Conservation (phyloP, 2,797 vertebrate species). For the Tympanoctomys barrerae region DNA sequence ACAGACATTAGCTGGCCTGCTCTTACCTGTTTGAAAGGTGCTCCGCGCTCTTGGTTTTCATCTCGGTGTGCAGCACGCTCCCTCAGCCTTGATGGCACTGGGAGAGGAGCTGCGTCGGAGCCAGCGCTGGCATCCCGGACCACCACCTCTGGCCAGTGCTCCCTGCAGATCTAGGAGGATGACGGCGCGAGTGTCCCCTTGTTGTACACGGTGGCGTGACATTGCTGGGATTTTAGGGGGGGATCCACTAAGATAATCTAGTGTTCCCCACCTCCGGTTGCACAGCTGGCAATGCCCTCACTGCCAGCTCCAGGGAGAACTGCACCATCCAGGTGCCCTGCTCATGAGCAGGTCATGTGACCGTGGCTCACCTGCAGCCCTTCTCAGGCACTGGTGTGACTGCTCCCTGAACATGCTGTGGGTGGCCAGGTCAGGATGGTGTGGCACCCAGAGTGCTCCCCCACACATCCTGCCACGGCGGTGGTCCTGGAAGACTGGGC, state of each 20-base stretch:
- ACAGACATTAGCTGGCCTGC: rapidly evolving
- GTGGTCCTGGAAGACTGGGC: background rate
- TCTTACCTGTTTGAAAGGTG: background rate
- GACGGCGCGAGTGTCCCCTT: background rate
- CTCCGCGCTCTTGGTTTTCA: background rate
- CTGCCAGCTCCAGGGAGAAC: background rate
- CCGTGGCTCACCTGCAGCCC: background rate
- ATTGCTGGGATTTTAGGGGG: background rate
- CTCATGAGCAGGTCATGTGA: background rate
- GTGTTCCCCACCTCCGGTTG: background rate
- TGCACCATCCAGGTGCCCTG: background rate
- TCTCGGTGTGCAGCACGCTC: background rate
- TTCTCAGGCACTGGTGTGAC: background rate
- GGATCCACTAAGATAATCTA: background rate
- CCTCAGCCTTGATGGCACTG: background rate
- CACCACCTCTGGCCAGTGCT: background rate
- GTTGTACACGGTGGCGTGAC: background rate
- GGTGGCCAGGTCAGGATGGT: background rate
- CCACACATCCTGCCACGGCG: background rate
- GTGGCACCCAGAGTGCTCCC: background rate
- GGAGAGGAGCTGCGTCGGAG: background rate
- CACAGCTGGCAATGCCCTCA: background rate
- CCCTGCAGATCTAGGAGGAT: background rate
- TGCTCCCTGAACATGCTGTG: background rate
- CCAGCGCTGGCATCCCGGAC: background rate